Evolutionary conservation across 1,140 invertebrate species (phyloP).

Genomic region (Phortica variegata): DNA sequence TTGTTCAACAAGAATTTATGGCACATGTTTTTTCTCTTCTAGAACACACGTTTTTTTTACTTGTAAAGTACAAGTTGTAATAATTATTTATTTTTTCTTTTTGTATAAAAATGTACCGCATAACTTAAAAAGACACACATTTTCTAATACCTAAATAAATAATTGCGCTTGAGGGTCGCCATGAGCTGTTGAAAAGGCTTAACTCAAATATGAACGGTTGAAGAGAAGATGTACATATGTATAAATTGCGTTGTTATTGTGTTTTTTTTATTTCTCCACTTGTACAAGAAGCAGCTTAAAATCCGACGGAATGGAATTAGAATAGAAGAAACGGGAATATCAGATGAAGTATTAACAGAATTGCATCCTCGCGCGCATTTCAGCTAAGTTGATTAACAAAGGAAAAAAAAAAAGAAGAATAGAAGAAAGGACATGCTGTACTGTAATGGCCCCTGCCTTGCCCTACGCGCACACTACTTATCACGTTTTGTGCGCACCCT

Average conservation of each 20-base stretch:
- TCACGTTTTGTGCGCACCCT: background rate
- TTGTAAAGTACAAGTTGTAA: slow-evolving; percentile 5
- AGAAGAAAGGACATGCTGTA: background rate
- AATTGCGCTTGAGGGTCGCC: no score
- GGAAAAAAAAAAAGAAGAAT: slow-evolving; percentile 8
- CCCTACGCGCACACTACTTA: background rate
- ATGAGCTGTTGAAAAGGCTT: no score
- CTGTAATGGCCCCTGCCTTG: background rate
- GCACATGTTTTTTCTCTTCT: no score
- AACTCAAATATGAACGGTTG: no score
- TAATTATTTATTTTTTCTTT: slow-evolving; percentile 3
- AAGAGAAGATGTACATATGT: no score
- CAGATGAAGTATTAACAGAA: slow-evolving; percentile 31
- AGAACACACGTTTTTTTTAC: slow-evolving; percentile 11
- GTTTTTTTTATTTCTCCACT: slow-evolving; percentile 17
- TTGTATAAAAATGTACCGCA: slow-evolving; percentile 7
- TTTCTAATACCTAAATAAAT: no score
- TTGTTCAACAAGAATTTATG: no score
- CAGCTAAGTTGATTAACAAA: slow-evolving; percentile 33
- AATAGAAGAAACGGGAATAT: no score
- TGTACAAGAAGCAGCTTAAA: slow-evolving; percentile 18
- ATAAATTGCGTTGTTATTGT: no score
- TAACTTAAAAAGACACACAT: no score
- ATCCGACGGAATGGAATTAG: slow-evolving; percentile 40
- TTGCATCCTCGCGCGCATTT: slow-evolving; percentile 25